Percentiles rank a stretch among this genome's conserved stretches.
Conservation (phyloP, 2,797 vertebrate species). For the Eulemur albifrons region DNA sequence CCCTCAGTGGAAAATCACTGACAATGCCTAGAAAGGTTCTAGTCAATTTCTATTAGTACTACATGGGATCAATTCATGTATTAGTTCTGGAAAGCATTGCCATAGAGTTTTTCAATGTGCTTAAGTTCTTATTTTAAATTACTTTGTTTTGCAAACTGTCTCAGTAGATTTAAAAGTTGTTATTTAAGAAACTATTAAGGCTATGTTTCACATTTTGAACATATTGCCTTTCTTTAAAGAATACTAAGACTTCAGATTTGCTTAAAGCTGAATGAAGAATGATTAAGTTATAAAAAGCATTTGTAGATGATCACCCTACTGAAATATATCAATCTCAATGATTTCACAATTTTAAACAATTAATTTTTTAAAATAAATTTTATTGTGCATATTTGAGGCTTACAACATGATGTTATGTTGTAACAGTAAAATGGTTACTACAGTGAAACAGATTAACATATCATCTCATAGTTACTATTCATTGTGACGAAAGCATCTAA, state of each 20-base stretch:
- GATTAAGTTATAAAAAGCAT: neutral
- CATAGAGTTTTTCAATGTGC: neutral
- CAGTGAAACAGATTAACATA: neutral
- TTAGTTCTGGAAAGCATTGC: neutral
- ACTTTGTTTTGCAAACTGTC: neutral
- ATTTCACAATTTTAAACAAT: constrained; percentile 15
- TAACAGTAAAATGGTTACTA: neutral
- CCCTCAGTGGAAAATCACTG: neutral
- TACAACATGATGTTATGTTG: neutral
- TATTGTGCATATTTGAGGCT: neutral
- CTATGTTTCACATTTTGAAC: neutral
- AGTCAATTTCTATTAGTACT: neutral
- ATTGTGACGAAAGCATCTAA: neutral
- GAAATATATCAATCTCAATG: neutral
- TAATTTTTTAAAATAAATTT: neutral
- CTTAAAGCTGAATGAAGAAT: neutral
- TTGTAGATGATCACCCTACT: neutral
- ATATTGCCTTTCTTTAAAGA: constrained; percentile 7
- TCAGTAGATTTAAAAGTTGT: neutral
- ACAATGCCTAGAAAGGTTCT: neutral
- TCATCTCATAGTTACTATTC: neutral
- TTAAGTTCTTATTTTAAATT: constrained; percentile 31
- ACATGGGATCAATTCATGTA: neutral
- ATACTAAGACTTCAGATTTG: neutral
- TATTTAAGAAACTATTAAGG: constrained; percentile 15